Evolutionary conservation across 2,888 invertebrate species (phyloP).

Genomic region (Drosophila barbarae): DNA sequence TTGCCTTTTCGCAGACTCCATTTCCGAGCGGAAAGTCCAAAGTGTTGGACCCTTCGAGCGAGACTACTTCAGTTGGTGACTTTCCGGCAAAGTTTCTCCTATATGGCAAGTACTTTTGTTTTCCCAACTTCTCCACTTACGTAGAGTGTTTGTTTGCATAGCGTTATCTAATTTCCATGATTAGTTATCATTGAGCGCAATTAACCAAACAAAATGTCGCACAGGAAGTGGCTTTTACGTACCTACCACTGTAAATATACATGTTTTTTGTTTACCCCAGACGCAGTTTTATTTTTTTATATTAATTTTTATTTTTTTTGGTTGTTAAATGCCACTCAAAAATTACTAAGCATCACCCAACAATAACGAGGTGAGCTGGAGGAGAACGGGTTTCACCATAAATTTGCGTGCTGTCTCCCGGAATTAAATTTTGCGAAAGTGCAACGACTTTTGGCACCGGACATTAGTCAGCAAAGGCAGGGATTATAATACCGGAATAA

Average conservation of each 20-base stretch:
- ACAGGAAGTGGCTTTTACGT: constrained; percentile 36
- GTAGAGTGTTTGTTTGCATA: constrained; percentile 17
- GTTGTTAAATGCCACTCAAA: constrained; percentile 3
- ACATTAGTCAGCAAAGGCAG: constrained; percentile 47
- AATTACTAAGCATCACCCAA: not conserved
- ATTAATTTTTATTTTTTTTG: not conserved
- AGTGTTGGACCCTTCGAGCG: constrained; percentile 2
- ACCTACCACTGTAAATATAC: not conserved
- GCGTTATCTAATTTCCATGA: constrained; percentile 26
- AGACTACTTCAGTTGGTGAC: constrained; percentile 11
- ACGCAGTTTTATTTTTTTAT: not conserved
- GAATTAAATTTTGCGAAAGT: constrained; percentile 43
- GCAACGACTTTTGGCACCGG: constrained; percentile 53
- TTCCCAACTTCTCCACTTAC: not conserved
- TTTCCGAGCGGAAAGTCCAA: constrained; percentile 15
- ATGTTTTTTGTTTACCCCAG: constrained; percentile 4
- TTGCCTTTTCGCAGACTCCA: constrained; percentile 50
- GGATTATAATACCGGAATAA: not conserved
- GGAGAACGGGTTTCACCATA: constrained; percentile 44
- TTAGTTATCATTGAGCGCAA: constrained; percentile 20
- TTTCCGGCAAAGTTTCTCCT: constrained; percentile 1
- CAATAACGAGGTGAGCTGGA: not conserved
- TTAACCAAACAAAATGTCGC: constrained; percentile 38
- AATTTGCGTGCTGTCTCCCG: constrained; percentile 2
- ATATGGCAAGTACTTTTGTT: not conserved